Conservation (phyloP, 2,888 invertebrate genomes). For the Melipona bicolor region DNA sequence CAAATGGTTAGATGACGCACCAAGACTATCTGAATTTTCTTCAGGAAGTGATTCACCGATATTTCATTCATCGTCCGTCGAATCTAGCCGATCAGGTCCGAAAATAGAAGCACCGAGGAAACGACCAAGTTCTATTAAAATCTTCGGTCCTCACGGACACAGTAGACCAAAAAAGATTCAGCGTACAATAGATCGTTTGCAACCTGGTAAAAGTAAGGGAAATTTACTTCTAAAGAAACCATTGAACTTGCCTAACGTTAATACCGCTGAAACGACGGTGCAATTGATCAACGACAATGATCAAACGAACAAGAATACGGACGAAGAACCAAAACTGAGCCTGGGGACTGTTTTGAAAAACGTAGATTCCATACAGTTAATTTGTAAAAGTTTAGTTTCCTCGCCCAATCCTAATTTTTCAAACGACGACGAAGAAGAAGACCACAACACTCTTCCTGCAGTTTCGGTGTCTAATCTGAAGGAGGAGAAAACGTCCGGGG, state of each 20-base stretch:
- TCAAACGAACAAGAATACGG: slow-evolving; percentile 80
- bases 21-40: slow-evolving; percentile 90
- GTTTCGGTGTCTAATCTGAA: slow-evolving; percentile 68
- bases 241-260: slow-evolving; percentile 86
- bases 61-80: slow-evolving; percentile 75
- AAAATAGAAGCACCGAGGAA: slow-evolving; percentile 87
- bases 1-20: slow-evolving; percentile 94
- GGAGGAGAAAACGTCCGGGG: slow-evolving; percentile 73
- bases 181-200: slow-evolving; percentile 92
- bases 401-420: slow-evolving; percentile 81
- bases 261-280: slow-evolving; percentile 80
- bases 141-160: slow-evolving; percentile 79
- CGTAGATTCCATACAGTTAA: slow-evolving; percentile 81
- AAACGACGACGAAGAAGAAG: slow-evolving; percentile 84
- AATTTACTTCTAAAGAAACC: slow-evolving; percentile 90
- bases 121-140: slow-evolving; percentile 77
- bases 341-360: slow-evolving; percentile 91
- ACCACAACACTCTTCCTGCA: slow-evolving; percentile 71
- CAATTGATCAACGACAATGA: slow-evolving; percentile 87
- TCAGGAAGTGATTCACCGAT: slow-evolving; percentile 91
- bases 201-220: slow-evolving; percentile 95
- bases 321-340: slow-evolving; percentile 90
- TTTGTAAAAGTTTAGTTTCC: slow-evolving; percentile 81
- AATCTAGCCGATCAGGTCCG: slow-evolving; percentile 87
- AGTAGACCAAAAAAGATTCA: slow-evolving; percentile 87